These are phyloP conservation scores for Drosophila picticornis DNA, from an alignment of 2,888 invertebrate genomes.

Conservation along the genomic window DNA sequence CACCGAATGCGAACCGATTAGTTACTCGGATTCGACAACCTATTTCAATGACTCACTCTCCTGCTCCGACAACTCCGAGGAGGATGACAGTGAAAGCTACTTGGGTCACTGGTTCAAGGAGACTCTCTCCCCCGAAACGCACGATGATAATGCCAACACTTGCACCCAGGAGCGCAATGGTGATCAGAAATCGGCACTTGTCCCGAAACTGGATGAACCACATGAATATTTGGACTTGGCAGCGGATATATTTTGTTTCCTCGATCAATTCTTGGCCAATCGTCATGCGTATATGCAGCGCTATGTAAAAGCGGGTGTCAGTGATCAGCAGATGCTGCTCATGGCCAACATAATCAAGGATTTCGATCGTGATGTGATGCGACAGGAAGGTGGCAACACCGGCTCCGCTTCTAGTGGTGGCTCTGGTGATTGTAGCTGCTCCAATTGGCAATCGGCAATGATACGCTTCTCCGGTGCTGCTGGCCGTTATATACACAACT, in stretches of 20 bases:
- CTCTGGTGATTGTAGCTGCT: slow-evolving; percentile 44
- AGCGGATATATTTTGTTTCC: slow-evolving; percentile 93
- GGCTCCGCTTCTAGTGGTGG: slow-evolving; percentile 19
- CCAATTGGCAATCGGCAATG: slow-evolving; percentile 85
- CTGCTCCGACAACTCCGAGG: slow-evolving; percentile 95
- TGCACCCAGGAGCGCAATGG: slow-evolving; percentile 87
- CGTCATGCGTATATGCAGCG: slow-evolving; percentile 87
- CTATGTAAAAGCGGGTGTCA: slow-evolving; percentile 89
- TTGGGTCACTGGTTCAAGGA: slow-evolving; percentile 97
- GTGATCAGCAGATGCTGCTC: slow-evolving; percentile 95
- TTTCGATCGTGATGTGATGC: slow-evolving; percentile 94
- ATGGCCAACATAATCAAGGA: slow-evolving; percentile 95
- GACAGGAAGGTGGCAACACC: slow-evolving; percentile 90
- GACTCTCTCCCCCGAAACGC: slow-evolving; percentile 90
- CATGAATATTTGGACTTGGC: slow-evolving; percentile 95
- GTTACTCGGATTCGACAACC: slow-evolving; percentile 96
- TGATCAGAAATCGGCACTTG: slow-evolving; percentile 86
- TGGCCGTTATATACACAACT: slow-evolving; percentile 87
- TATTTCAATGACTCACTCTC: slow-evolving; percentile 97
- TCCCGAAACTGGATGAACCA: slow-evolving; percentile 92
- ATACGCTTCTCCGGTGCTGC: slow-evolving; percentile 84
- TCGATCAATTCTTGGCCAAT: slow-evolving; percentile 91
- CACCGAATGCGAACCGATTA: slow-evolving; percentile 93
- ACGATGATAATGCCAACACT: slow-evolving; percentile 86
- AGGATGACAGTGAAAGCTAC: slow-evolving; percentile 88